Conservation (phyloP, 2,888 invertebrate genomes). For the Onthophagus sagittarius region DNA sequence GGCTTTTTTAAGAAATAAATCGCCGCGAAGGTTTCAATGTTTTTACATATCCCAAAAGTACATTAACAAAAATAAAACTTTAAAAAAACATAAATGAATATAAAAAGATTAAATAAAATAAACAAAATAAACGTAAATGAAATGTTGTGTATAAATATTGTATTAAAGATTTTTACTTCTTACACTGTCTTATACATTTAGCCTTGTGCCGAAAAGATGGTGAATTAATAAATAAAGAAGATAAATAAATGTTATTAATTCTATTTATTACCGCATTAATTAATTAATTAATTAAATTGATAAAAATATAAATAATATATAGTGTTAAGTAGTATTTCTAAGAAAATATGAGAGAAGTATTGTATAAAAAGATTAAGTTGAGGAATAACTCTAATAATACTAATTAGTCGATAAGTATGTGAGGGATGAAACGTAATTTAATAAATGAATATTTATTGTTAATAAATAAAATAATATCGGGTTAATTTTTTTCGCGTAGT, state of each 20-base stretch:
- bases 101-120: too few relatives aligned
- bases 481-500: not conserved
- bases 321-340: not conserved
- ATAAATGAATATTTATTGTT: not conserved
- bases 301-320: too few relatives aligned
- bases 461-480: not conserved
- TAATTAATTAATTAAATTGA: not conserved
- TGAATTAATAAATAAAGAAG: not conserved
- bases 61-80: too few relatives aligned
- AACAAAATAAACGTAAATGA: not conserved
- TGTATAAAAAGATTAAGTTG: not conserved
- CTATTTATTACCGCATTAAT: not conserved
- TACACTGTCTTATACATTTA: not conserved
- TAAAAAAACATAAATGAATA: too few relatives aligned
- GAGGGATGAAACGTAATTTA: not conserved
- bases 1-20: not conserved
- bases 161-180: not conserved
- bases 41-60: not conserved
- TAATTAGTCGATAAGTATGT: not conserved
- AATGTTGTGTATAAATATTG: not conserved
- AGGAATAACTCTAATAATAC: not conserved
- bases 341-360: not conserved
- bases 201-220: not conserved
- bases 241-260: not conserved
- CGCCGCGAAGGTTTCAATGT: not conserved